Base-by-base conservation (phyloP, 2,797 vertebrate species). In the Fistularia tabacaria region DNA sequence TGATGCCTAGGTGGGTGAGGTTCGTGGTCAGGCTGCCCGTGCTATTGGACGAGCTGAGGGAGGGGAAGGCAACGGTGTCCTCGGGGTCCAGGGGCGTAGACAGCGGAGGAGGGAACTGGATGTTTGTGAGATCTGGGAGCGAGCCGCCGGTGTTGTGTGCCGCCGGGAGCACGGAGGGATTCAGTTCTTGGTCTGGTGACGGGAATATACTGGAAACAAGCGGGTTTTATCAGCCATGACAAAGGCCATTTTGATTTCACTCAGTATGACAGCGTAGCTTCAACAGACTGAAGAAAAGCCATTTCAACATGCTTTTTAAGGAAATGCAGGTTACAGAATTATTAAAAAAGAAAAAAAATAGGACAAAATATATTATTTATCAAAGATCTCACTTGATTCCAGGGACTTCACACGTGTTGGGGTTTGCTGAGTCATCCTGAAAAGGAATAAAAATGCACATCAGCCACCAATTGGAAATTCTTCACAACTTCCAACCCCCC, bases 31-130 rank as follows among this genome's bases (percentile, higher is more conserved):
- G 92, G 73, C 93, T 98, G 12, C 94, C 92, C 0, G 96, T 94
- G 79, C 94, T 98, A 79, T 88, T 93, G 83, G 95, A 92, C 51
- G 92, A 84, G 80, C 91, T 93, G 58, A 97, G 90, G 14, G 92
- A 82, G 0, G 96, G 93, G 80, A 99, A 98, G 3, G 93, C 74
- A 59, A 96, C 90, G 0, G 81, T 74, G 71, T 99, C 96, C 63
- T 98, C 97, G 0, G 95, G 95, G 69, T 99, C 97, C 73, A 99
- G 85, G 0, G 97, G 97, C 6, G 96, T 99, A 10, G 97, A 95
- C 15, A 99, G 92, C 0, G 97, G 97, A n/a, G 97, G 95, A 0
- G 97, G 96, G 86, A 98, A 99, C 86, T 98, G 97, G 84, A 99
- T 97, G 90, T 94, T 98, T 66, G 94, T 97, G 71, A 99, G 92